A percentile compares a stretch with the other conserved stretches of the same genome.
Evolutionary conservation across 1,140 invertebrate species (phyloP).

Genomic region (Zaprionus vittiger): DNA sequence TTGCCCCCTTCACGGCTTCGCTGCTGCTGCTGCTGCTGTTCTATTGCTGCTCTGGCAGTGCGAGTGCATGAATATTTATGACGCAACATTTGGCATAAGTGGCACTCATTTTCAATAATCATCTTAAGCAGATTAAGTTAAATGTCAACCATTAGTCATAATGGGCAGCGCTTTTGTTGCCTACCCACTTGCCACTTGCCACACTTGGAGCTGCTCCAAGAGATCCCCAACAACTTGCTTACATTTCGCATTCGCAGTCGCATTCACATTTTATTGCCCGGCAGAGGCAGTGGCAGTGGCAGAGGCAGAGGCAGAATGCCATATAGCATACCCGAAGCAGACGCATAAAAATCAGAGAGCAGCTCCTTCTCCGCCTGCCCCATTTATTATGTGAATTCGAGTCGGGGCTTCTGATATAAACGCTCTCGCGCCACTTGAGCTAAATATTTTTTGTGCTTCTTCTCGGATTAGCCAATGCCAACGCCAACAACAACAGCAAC

Average conservation of each 20-base stretch:
- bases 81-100: constrained; percentile 82
- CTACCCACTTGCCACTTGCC: constrained; percentile 32
- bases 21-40: background rate
- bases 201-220: constrained; percentile 14
- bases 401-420: constrained; percentile 72
- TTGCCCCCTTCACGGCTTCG: constrained; percentile 10
- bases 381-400: constrained; percentile 76
- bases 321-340: constrained; percentile 34
- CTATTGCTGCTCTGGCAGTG: background rate
- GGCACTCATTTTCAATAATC: constrained; percentile 83
- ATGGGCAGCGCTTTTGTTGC: constrained; percentile 70
- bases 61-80: constrained; percentile 82
- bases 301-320: constrained; percentile 34
- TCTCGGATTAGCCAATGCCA: constrained; percentile 61
- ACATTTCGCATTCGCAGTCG: constrained; percentile 69
- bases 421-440: constrained; percentile 68
- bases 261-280: constrained; percentile 76
- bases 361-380: constrained; percentile 47
- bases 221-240: constrained; percentile 58
- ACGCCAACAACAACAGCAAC: constrained; percentile 11
- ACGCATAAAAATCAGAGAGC: constrained; percentile 76
- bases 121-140: constrained; percentile 83
- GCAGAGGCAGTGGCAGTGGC: constrained; percentile 28
- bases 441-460: constrained; percentile 44
- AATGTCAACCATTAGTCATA: constrained; percentile 83